Conservation (phyloP, 2,888 invertebrate genomes). For the Poecilus cupreus region DNA sequence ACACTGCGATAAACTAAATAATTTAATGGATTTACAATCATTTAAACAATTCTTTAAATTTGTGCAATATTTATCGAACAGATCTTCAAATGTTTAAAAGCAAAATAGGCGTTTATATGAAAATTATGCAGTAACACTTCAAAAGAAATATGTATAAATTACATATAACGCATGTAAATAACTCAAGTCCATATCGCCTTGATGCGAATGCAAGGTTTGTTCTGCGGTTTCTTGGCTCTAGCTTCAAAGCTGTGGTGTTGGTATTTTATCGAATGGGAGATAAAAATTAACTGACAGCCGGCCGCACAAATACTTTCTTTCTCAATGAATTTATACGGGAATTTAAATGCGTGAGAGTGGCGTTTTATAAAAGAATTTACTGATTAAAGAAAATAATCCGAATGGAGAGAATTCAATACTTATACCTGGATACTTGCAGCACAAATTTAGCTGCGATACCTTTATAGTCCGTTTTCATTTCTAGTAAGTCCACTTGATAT, state of each 20-base stretch:
- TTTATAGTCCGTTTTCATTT: too few species aligned
- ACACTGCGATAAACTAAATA: not conserved
- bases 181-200: constrained; percentile 24
- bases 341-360: constrained; percentile 10
- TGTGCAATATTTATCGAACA: not conserved
- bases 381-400: constrained; percentile 15
- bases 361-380: constrained; percentile 19
- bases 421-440: not conserved
- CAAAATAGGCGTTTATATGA: constrained; percentile 21
- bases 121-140: constrained; percentile 40
- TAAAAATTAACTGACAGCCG: constrained; percentile 23
- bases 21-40: not conserved
- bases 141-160: constrained; percentile 31
- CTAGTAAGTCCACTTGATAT: too few species aligned
- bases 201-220: not conserved
- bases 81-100: not conserved
- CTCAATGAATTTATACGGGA: constrained; percentile 27
- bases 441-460: too few species aligned
- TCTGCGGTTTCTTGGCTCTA: not conserved
- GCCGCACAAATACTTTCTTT: constrained; percentile 28
- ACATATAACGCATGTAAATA: constrained; percentile 43
- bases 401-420: not conserved
- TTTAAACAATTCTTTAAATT: not conserved
- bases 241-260: constrained; percentile 16
- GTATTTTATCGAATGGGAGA: constrained; percentile 40